Evolutionary conservation across 2,888 invertebrate genomes (phyloP), one percentile per base, ranked within the genome.

Genomic region (Thelaira solivaga): DNA sequence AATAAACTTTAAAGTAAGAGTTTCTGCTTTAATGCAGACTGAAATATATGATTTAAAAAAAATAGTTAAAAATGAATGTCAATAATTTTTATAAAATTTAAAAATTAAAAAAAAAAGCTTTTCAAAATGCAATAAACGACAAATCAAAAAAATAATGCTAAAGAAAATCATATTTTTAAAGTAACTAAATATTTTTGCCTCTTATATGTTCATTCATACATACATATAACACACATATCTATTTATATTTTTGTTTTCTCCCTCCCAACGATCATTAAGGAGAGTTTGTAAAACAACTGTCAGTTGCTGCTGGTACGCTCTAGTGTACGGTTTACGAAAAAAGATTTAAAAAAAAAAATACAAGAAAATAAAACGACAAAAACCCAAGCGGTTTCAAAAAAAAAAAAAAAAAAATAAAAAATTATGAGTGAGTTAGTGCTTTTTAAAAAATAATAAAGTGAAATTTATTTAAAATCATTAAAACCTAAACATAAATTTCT

Each of bases 271-370:
- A 61, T 65, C 61, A 45, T 72, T 64, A 47, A 18, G 57, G 55
- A 71, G 80, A 68, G 76, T 51, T 53, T 43, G 8, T 31, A 57
- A 43, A 24, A 26, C 53, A 59, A 62, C 10, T 31, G 59, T 69
- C 80, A 81, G 81, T 81, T 78, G 65, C 62, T 76, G 67, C 67
- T 74, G 61, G 73, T 74, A 71, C 73, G 80, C 71, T 73, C 53
- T 29, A 39, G 73, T 47, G 76, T 74, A 29, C 65, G 78, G 78
- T 74, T 71, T 61, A 77, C 74, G 74, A 65, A 31, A 11, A 67
- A 20, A 49, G 59, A 47, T n/a, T 41, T 45, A 24, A 69, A 51
- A 20, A 11, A 20, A 24, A 39, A 4, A 36, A n/a, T 51, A 67
- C 61, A 22, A 22, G 22, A 5, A 20, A 47, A 1, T 22, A 20